Conservation (phyloP, 2,113 vertebrate species). For the Cynocephalus volans region DNA sequence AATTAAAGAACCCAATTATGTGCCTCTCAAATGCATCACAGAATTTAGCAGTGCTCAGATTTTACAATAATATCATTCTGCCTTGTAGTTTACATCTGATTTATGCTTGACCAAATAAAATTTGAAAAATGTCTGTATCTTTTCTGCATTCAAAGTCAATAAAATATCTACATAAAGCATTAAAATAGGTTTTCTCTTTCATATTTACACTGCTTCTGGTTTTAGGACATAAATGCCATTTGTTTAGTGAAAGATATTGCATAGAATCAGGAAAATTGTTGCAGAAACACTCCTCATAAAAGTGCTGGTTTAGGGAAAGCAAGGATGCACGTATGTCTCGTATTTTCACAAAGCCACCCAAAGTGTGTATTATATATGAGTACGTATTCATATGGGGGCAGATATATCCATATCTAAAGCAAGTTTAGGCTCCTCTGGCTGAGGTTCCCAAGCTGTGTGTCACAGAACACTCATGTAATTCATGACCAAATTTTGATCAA, state of each 20-base stretch:
- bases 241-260: slow-evolving; percentile 48
- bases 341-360: background rate
- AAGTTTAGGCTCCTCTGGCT: background rate
- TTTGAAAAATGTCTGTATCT: slow-evolving; percentile 69
- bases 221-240: slow-evolving; percentile 59
- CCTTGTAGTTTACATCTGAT: slow-evolving; percentile 81
- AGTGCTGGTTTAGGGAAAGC: background rate
- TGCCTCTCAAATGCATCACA: slow-evolving; percentile 77
- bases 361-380: background rate
- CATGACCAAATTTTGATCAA: background rate
- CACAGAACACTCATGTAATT: background rate
- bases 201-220: slow-evolving; percentile 46
- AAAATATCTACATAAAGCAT: slow-evolving; percentile 56
- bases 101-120: slow-evolving; percentile 66
- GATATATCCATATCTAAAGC: background rate
- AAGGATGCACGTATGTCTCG: background rate
- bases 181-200: slow-evolving; percentile 55
- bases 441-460: background rate
- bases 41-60: slow-evolving; percentile 62
- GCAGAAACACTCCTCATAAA: background rate
- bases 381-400: rapidly evolving
- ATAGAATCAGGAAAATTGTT: slow-evolving; percentile 52
- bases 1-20: slow-evolving; percentile 81
- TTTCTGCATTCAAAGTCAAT: slow-evolving; percentile 60
- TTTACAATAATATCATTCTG: slow-evolving; percentile 72